Evolutionary conservation across 2,113 vertebrate species (phyloP).

Genomic region (Xiphorhynchus elegans): DNA sequence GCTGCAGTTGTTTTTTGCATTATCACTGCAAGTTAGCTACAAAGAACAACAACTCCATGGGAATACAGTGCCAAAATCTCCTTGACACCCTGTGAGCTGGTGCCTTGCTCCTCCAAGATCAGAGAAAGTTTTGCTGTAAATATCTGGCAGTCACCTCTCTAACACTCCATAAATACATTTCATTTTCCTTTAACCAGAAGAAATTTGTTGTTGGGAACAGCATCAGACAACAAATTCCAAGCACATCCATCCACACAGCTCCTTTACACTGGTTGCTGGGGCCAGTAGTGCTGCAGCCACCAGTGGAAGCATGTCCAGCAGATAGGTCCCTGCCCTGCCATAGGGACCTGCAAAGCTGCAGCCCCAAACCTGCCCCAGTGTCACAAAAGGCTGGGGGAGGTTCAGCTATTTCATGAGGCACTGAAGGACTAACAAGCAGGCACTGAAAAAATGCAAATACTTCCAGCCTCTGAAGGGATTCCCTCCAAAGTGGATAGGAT

Average conservation of each 20-base stretch:
- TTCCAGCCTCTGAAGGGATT: neutral
- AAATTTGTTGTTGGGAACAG: neutral
- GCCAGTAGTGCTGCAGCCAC: neutral
- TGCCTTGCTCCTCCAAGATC: neutral
- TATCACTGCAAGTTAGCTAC: neutral
- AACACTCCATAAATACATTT: neutral
- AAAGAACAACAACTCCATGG: neutral
- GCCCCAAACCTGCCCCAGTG: neutral
- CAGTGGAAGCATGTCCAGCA: accelerated
- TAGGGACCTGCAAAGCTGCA: accelerated
- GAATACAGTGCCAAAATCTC: neutral
- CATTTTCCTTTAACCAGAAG: neutral
- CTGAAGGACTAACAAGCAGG: neutral
- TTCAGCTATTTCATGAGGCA: neutral
- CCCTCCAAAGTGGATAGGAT: neutral
- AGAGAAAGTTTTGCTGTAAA: neutral
- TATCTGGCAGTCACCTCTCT: neutral
- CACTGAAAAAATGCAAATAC: neutral
- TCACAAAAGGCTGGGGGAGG: no score
- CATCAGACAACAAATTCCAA: neutral
- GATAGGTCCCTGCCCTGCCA: neutral
- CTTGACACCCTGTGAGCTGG: neutral
- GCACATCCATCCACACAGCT: neutral
- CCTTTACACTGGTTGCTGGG: neutral
- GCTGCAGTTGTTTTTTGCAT: neutral